Evolutionary conservation across 2,113 vertebrate species (phyloP), one percentile per base, ranked within the genome.

Genomic region (Mystacornis crossleyi): DNA sequence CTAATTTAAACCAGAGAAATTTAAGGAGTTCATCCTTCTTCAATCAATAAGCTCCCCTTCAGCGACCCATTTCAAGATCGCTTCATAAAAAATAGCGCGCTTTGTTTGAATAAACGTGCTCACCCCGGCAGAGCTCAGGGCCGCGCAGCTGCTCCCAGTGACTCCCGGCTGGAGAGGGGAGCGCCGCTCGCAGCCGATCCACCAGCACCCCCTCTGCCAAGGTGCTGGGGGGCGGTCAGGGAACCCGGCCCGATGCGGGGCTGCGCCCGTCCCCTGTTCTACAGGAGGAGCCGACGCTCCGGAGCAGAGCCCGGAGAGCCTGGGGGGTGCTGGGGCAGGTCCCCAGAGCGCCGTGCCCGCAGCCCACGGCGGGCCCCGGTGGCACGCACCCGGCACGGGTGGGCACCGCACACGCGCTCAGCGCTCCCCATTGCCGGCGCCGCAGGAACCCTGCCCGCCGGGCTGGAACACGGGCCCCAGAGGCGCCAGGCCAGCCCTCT

Each of bases 31-130:
- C 97, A 98, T 98, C 97, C 96, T 97, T 95, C 93, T 75, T 83
- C 97, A 96, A 98, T 98, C 98, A 97, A 97, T 98, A 97, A 81
- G 97, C 87, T 98, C 93, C 97, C 97, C 98, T 97, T 98, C 97
- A 93, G 96, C 90, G 96, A 98, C 98, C 97, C 97, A 94, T 95
- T 97, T 97, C 96, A 55, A 95, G 97, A 97, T 95, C 53, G 69
- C 97, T 97, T 96, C 97, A 95, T 98, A 97, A 97, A 97, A 97
- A 98, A 91, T 75, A 95, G 96, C 28, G 55, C 34, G 85, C 97
- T 96, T 95, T 96, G 95, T 90, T 17, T 55, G 64, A 70, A 50
- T 36, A 9, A 9, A 24, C 8, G 62, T 62, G 79, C 80, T 77
- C 64, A 17, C 31, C 55, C 42, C 13, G 55, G 79, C 64, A 70